These are phyloP conservation scores for Tapera naevia DNA, from an alignment of 2,797 vertebrate species.

Conservation along the genomic window DNA sequence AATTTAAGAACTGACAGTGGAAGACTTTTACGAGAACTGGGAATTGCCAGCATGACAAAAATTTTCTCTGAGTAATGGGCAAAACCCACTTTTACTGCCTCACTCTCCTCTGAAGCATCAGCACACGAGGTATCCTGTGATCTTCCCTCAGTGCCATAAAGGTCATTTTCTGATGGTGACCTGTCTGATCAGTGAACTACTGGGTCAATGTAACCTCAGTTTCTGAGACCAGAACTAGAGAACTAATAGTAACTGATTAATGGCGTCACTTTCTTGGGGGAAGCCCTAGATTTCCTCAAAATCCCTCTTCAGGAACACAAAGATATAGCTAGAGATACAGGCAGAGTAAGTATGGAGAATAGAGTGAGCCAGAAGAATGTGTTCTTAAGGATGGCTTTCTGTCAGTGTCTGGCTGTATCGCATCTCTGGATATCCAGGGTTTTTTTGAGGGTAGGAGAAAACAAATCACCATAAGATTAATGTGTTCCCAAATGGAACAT, in stretches of 20 bases:
- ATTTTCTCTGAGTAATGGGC: background rate
- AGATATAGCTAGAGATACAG: background rate
- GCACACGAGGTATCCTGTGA: accelerated
- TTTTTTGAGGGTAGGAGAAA: background rate
- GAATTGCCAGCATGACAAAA: background rate
- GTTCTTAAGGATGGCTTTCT: background rate
- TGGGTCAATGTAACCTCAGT: background rate
- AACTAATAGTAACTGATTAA: background rate
- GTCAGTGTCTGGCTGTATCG: background rate
- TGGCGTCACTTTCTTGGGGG: background rate
- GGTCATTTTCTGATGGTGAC: background rate
- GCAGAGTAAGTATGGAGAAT: background rate
- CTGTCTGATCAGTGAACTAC: background rate
- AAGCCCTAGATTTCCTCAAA: background rate
- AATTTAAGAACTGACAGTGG: background rate
- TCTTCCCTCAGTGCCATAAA: background rate
- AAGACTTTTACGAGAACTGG: background rate
- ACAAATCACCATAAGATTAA: background rate
- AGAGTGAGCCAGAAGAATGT: background rate
- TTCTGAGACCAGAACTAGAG: background rate
- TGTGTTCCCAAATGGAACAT: background rate
- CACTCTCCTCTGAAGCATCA: background rate
- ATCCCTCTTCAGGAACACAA: background rate
- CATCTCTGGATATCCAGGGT: background rate
- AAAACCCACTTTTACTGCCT: background rate